Base-by-base conservation (phyloP, 2,888 invertebrate genomes). In the Lycophotia porphyrea region DNA sequence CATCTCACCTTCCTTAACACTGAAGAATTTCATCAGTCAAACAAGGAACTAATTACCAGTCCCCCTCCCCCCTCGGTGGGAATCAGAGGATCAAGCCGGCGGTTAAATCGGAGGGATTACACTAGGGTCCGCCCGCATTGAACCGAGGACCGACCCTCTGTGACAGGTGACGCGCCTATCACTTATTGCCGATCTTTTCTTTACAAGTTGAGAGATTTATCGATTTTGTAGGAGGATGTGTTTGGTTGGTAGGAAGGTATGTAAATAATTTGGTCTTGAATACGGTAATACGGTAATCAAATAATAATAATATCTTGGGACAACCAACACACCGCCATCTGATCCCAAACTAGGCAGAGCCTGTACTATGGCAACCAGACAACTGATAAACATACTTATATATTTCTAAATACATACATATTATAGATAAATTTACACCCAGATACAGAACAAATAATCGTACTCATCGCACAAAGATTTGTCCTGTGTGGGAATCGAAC, bases 151-250 rank as follows among this genome's bases (percentile, higher is more conserved):
- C 68, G 83, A 83, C 80, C 83, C 66, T 60, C 49, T 82, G 76
- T 88, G 89, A 89, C 88, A 88, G 86, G 87, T 89, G 88, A 86
- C 76, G 73, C 68, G 67, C 76, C 76, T 86, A 87, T 87, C 84
- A 74, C 67, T 71, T 81, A 87, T 84, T 80, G 81, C 71, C 81
- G 82, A 88, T 87, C 86, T 85, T 83, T 86, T 88, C 84, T 82
- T 82, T 66, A 78, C 76, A 84, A 85, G 81, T 86, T 87, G 67
- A 49, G 68, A 74, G 81, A 82, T 89, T 86, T 84, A 88, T 83
- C 71, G 86, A 87, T 85, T 87, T 68, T 68, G 65, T 42, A 66
- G 1, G 36, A 74, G 18, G 61, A 71, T 63, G 39, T 49, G 49
- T 60, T 65, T n/a, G 34, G 39, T 47, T 34, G 24, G 39, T 47